Base-by-base conservation (phyloP, 1,140 invertebrate species). In the Mercenaria mercenaria region DNA sequence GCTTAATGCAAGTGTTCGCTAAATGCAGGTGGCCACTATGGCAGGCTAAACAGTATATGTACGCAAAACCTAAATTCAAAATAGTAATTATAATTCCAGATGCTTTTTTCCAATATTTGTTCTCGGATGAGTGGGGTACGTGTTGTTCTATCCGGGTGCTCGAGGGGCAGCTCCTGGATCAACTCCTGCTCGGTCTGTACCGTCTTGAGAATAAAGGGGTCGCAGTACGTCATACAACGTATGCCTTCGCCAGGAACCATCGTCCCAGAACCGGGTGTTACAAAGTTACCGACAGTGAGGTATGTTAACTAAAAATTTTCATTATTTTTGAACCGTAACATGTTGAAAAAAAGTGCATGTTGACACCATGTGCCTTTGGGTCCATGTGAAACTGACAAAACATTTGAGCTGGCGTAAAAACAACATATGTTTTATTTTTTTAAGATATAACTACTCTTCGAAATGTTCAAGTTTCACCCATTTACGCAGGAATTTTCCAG, bases 201-300 rank as follows among this genome's bases (percentile, higher is more conserved):
- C 47, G 80, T 13, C 41, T 89, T 13, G 80, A 84, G 67, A 47
- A 37, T 11, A 34, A 77, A 32, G 80, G 50, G 15, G 41, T 23
- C 15, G 67, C 72, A 0, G 88, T 89, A 1, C 64, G 80, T n/a
- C 88, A 89, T 64, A 89, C 67, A 8, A 89, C 88, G 13, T 69
- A 83, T 59, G 88, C 88, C n/a, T 77, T 83, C 50, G 88, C 88
- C 50, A 56, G 56, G 29, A 83, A 89, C 69, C 56, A 77, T 23
- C 29, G 80, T 26, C 47, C 26, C 4, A 59, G 50, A 37, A 84
- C 41, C 29, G 81, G 67, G 11, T 61, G 79, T 39, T 83, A 77
- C 72, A 89, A 84, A 47, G 47, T 52, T 18, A 8, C 77, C 20
- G 41, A 43, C 23, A 72, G 64, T 26, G 56, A 80, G 77, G 86